phyloP scores from a whole-genome alignment of 1,140 invertebrate genomes.

The Meloidogyne exigua region DNA sequence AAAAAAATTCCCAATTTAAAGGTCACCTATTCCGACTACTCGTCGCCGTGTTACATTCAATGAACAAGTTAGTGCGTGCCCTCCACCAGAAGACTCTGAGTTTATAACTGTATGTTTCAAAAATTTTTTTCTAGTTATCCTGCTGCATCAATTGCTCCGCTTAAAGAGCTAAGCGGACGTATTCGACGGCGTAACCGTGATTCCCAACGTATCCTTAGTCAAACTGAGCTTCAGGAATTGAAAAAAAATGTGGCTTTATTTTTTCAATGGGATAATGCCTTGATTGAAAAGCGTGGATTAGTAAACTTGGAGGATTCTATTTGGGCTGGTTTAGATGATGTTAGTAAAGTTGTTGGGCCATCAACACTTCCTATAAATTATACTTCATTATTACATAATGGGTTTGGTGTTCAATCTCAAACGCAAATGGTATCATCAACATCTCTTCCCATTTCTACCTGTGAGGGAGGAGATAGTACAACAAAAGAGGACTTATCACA shows the following conservation, averaged over 20 bases:
- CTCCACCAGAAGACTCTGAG: constrained; percentile 48
- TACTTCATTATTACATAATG: not conserved
- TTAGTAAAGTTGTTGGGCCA: not conserved
- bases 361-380: not conserved
- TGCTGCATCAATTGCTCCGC: constrained; percentile 45
- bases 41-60: constrained; percentile 60
- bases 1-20: not conserved
- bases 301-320: not conserved
- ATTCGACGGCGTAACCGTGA: constrained; percentile 37
- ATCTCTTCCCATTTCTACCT: not conserved
- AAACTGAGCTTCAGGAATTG: constrained; percentile 37
- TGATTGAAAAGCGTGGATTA: constrained; percentile 16
- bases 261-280: constrained; percentile 9
- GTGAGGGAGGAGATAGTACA: not conserved
- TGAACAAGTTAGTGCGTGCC: constrained; percentile 56
- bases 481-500: not conserved
- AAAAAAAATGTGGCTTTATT: constrained; percentile 26
- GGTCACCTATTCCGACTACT: constrained; percentile 9
- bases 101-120: no score
- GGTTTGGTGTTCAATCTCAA: not conserved
- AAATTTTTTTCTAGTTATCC: constrained; percentile 36
- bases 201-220: constrained; percentile 48
- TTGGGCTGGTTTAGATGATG: constrained; percentile 6
- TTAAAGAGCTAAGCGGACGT: constrained; percentile 51
- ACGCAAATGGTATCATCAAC: not conserved